These are phyloP conservation scores for Luperina nickerlii DNA, from an alignment of 2,888 invertebrate genomes.

Conservation along the genomic window DNA sequence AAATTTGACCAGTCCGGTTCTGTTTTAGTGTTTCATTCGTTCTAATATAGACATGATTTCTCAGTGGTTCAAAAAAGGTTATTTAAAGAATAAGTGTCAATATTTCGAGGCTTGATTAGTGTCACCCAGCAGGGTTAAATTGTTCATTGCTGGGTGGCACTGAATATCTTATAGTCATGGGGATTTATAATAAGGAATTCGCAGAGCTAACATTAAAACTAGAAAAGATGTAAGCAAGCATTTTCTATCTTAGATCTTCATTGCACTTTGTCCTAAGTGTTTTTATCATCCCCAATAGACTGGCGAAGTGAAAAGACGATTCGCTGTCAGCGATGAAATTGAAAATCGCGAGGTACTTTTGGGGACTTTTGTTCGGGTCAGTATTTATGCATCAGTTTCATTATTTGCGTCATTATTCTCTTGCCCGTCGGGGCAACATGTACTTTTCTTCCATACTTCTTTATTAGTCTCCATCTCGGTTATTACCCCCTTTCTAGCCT, in stretches of 20 bases:
- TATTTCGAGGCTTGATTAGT: neutral
- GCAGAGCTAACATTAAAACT: conserved; percentile 32
- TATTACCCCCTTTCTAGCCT: neutral
- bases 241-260: neutral
- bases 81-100: conserved; percentile 1
- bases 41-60: neutral
- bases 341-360: conserved; percentile 3
- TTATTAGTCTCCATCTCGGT: neutral
- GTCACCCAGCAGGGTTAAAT: conserved; percentile 26
- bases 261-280: neutral
- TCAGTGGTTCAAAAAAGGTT: neutral
- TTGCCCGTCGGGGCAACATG: too few species aligned
- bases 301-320: neutral
- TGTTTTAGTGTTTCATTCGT: neutral
- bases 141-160: conserved; percentile 22
- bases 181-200: conserved; percentile 40
- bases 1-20: neutral
- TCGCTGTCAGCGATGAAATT: conserved; percentile 15
- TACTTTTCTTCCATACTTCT: neutral
- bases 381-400: conserved; percentile 11
- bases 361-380: conserved; percentile 8
- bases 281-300: neutral
- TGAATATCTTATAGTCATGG: neutral
- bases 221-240: conserved; percentile 31
- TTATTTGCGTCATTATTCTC: neutral